Conservation (phyloP, 2,113 vertebrate species). For the Caracal caracal region DNA sequence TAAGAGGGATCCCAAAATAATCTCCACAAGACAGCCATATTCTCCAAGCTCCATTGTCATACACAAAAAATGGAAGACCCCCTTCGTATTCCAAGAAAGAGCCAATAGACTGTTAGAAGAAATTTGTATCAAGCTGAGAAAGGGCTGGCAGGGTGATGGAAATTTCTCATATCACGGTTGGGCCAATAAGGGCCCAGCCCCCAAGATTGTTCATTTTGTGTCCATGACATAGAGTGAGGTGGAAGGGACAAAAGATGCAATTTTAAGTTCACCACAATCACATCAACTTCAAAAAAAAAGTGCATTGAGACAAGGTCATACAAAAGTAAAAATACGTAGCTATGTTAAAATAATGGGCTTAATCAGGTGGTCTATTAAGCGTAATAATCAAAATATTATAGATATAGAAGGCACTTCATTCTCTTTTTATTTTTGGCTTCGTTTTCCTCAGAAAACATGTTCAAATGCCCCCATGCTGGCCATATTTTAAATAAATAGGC, state of each 20-base stretch:
- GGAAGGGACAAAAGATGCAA: not conserved
- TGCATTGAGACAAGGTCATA: not conserved
- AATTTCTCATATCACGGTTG: not conserved
- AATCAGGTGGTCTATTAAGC: not conserved
- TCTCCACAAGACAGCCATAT: not conserved
- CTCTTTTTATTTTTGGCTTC: not conserved
- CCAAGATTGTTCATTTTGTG: not conserved
- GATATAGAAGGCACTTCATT: not conserved
- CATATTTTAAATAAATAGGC: not conserved
- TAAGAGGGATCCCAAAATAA: not conserved
- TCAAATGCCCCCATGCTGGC: not conserved
- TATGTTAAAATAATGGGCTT: not conserved
- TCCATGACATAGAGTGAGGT: not conserved
- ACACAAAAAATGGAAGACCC: not conserved
- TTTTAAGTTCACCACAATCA: not conserved
- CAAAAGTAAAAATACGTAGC: slow-evolving; percentile 1
- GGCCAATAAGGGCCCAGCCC: not conserved
- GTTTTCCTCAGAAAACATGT: not conserved
- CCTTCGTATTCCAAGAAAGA: not conserved
- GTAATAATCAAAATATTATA: not conserved
- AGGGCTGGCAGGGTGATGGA: not conserved
- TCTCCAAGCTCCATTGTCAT: not conserved
- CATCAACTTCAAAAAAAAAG: not conserved
- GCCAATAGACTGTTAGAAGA: not conserved
- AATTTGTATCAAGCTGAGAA: not conserved